phyloP scores from a whole-genome alignment of 2,888 invertebrate species.

The Chrysomela aeneicollis region DNA sequence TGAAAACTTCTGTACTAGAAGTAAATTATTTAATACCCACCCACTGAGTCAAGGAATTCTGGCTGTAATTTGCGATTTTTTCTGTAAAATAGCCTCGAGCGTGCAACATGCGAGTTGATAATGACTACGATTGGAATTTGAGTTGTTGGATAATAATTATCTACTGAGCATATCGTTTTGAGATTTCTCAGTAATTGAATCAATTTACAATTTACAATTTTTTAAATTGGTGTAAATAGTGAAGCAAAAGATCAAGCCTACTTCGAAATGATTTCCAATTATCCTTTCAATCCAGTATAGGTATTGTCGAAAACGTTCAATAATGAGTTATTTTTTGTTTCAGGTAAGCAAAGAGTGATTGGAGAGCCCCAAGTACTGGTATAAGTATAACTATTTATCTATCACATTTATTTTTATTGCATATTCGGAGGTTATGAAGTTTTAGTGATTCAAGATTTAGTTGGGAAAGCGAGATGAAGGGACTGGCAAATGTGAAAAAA shows the following conservation, averaged over 20 bases:
- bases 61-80: not conserved
- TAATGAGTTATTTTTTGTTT: not conserved
- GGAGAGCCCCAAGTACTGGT: not conserved
- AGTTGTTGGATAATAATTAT: not conserved
- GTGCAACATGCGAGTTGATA: not conserved
- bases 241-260: too few relatives aligned
- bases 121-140: not conserved
- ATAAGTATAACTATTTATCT: not conserved
- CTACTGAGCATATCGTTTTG: not conserved
- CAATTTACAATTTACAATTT: not conserved
- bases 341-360: not conserved
- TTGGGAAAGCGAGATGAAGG: too few relatives aligned
- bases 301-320: too few relatives aligned
- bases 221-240: too few relatives aligned
- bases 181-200: not conserved
- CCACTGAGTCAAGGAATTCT: conserved; percentile 1
- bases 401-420: too few relatives aligned
- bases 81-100: not conserved
- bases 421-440: too few relatives aligned
- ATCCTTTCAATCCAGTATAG: too few relatives aligned
- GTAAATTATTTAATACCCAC: not conserved
- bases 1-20: not conserved
- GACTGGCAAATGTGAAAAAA: too few relatives aligned
- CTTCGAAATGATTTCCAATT: too few relatives aligned
- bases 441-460: too few relatives aligned